These are phyloP conservation scores for Xiphydria camelus DNA, from an alignment of 2,888 invertebrate genomes.

Conservation along the genomic window DNA sequence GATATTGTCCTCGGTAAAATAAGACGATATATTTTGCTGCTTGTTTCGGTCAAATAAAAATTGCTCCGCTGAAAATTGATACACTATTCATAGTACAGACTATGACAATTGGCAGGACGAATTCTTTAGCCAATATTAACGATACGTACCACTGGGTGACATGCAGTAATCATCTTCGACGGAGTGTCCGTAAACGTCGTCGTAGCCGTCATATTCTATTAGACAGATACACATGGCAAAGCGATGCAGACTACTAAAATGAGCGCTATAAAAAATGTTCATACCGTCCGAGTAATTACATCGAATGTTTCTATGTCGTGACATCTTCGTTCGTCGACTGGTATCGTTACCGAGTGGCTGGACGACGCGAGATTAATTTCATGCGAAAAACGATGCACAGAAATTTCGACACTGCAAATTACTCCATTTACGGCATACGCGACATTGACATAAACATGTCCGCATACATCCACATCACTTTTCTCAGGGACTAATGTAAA, in stretches of 20 bases:
- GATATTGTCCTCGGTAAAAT: slow-evolving; percentile 71
- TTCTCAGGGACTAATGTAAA: no score
- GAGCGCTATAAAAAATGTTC: slow-evolving; percentile 22
- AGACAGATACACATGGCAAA: no score
- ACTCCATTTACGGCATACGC: no score
- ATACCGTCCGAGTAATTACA: slow-evolving; percentile 80
- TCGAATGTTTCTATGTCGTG: slow-evolving; percentile 84
- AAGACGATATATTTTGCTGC: slow-evolving; percentile 74
- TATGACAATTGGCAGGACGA: slow-evolving; percentile 18
- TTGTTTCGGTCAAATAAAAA: slow-evolving; percentile 84
- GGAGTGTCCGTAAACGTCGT: slow-evolving; percentile 91
- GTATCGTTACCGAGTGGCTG: no score
- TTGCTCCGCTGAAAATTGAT: slow-evolving; percentile 62
- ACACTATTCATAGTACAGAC: slow-evolving; percentile 4
- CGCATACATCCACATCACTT: no score
- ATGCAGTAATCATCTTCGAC: slow-evolving; percentile 91
- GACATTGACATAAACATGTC: no score
- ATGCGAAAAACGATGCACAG: no score
- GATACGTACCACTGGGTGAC: slow-evolving; percentile 76
- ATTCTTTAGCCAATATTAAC: not conserved
- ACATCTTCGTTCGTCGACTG: no score
- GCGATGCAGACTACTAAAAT: slow-evolving; percentile 6
- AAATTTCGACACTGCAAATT: no score
- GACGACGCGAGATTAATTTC: no score
- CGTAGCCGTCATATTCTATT: slow-evolving; percentile 90